Base-by-base conservation (phyloP, 1,140 invertebrate genomes). In the Asobara japonica region DNA sequence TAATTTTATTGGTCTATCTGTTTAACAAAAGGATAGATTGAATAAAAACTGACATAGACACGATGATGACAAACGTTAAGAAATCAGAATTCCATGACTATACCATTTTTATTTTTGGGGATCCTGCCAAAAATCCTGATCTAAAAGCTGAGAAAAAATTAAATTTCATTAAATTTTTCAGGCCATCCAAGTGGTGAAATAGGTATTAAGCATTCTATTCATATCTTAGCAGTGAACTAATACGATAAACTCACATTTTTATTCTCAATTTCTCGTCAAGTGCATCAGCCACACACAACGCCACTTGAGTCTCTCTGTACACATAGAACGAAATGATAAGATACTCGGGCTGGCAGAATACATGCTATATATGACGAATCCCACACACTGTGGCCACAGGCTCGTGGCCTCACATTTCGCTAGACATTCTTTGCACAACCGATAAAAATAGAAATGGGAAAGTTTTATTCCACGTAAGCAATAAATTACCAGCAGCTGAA, bases 401-500 rank as follows among this genome's bases (percentile, higher is more conserved):
- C 61, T 18, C 61, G 6, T 45, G 41, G 41, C 41, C 41, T 45
- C 31, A 64, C 31, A 64, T 56, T 56, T 56, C 45, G 70, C 70
- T 72, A 72, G 70, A 71, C 69, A 64, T 30, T 36, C 41, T 45
- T 64, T 45, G 51, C 51, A 30, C 25, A 62, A 45, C 1, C 31
- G 70, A 72, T 72, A 72, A 72, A 72, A 72, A 72, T 72, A 72
- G 70, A 66, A 72, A 72, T 72, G 70, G 62, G 45, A 72, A 66
- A 72, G 64, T 66, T 72, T 72, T 65, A 71, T 72, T 72, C 62
- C 25, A 45, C 48, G 41, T 60, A 66, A 36, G 45, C 16, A n/a
- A 48, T n/a, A 48, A 65, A 71, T 65, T 48, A 33, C 62, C 33
- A 45, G 18, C 30, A 66, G 48, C 31, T 18, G 31, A 62, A 16